Conservation (phyloP, 2,888 invertebrate genomes). For the Sesamia inferens region DNA sequence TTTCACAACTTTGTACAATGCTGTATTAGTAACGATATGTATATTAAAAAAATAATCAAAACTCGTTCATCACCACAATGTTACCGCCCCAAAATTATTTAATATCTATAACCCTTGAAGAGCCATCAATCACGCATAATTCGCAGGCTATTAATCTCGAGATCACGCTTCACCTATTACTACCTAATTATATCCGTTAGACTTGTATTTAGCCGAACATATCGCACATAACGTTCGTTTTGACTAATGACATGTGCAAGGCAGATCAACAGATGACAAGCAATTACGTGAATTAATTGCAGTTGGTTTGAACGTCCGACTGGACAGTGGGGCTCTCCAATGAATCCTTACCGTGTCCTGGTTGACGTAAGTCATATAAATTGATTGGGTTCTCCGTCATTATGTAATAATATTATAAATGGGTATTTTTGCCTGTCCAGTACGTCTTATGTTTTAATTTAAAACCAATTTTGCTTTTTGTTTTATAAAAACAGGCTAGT, state of each 20-base stretch:
- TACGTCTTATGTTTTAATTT: neutral
- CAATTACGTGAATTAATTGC: constrained; percentile 86
- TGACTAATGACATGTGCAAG: constrained; percentile 83
- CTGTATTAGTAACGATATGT: neutral
- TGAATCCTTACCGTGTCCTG: constrained; percentile 65
- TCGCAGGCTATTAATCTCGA: constrained; percentile 73
- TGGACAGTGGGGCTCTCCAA: constrained; percentile 56
- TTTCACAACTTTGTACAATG: neutral
- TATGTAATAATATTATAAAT: constrained; percentile 18
- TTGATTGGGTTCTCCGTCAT: constrained; percentile 52
- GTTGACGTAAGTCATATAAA: constrained; percentile 54
- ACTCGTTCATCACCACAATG: constrained; percentile 29
- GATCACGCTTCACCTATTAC: constrained; percentile 79
- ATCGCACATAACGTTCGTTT: constrained; percentile 69
- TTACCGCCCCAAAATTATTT: constrained; percentile 48
- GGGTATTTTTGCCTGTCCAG: neutral
- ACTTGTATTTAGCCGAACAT: constrained; percentile 66
- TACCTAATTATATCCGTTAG: constrained; percentile 72
- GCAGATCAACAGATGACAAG: constrained; percentile 85
- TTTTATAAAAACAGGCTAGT: too few species aligned
- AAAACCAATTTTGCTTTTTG: too few species aligned
- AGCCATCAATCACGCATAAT: constrained; percentile 70
- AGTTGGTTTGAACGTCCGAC: constrained; percentile 59
- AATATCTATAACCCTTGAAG: constrained; percentile 57
- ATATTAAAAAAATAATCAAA: neutral